These are phyloP conservation scores for Onychostruthus taczanowskii DNA, from an alignment of 2,113 vertebrate species.

Conservation along the genomic window DNA sequence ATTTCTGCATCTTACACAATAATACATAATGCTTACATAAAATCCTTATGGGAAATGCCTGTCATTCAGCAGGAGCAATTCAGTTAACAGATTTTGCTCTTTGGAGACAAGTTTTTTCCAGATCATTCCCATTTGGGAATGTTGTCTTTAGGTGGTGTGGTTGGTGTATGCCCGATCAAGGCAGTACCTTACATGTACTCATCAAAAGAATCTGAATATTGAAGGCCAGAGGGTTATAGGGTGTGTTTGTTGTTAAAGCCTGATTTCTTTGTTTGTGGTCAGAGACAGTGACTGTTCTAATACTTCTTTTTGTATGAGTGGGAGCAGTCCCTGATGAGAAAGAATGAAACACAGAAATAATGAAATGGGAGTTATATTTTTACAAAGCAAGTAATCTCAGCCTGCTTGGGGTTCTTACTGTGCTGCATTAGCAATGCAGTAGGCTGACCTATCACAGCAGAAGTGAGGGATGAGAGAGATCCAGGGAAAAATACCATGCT, in stretches of 20 bases:
- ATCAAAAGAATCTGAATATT: neutral
- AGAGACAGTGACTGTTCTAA: neutral
- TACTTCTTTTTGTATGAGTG: neutral
- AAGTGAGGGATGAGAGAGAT: neutral
- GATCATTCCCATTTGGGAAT: neutral
- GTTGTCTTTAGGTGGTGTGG: neutral
- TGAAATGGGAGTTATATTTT: neutral
- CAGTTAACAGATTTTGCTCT: neutral
- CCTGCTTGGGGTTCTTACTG: neutral
- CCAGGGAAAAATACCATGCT: neutral
- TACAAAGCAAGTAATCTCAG: neutral
- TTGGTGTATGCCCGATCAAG: neutral
- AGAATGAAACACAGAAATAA: neutral
- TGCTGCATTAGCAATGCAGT: neutral
- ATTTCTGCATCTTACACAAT: neutral
- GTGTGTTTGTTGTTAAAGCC: neutral
- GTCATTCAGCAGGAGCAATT: neutral
- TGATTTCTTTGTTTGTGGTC: neutral
- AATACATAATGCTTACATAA: neutral
- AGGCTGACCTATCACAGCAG: neutral
- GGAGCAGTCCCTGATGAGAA: neutral
- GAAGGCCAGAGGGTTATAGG: neutral
- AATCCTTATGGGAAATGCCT: neutral
- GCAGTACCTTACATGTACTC: neutral
- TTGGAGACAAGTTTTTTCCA: neutral